Evolutionary conservation across 2,797 vertebrate species (phyloP).

Genomic region (Esox masquinongy): DNA sequence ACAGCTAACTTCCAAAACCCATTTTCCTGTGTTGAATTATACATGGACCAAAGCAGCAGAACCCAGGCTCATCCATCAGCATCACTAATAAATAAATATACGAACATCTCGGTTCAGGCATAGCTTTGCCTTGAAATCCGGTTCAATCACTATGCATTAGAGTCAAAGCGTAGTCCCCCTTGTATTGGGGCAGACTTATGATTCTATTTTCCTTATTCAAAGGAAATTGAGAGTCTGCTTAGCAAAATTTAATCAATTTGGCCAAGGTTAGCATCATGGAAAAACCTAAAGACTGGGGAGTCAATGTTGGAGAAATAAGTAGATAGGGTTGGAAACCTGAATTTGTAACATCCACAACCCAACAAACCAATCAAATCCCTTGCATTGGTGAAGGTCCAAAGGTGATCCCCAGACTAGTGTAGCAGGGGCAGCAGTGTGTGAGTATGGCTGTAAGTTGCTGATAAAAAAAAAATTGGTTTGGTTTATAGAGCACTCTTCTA

Average conservation of each 20-base stretch:
- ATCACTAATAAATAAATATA: constrained; percentile 52
- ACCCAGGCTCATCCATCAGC: constrained; percentile 54
- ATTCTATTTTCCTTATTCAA: constrained; percentile 21
- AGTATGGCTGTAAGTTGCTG: too few relatives aligned
- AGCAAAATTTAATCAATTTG: constrained; percentile 41
- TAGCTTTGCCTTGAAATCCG: constrained; percentile 48
- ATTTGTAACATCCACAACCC: too few relatives aligned
- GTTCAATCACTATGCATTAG: constrained; percentile 40
- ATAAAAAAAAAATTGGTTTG: too few relatives aligned
- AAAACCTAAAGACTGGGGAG: too few relatives aligned
- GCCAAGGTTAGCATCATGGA: constrained; percentile 6
- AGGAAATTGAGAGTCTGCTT: constrained; percentile 26
- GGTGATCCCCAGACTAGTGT: too few relatives aligned
- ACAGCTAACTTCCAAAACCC: constrained; percentile 47
- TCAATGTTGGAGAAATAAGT: too few relatives aligned
- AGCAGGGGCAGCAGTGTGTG: too few relatives aligned
- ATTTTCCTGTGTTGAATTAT: constrained; percentile 51
- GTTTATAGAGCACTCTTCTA: too few relatives aligned
- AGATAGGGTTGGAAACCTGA: too few relatives aligned
- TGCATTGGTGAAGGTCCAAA: too few relatives aligned
- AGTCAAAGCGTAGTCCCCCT: constrained; percentile 4
- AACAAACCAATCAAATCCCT: too few relatives aligned
- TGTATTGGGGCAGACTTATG: constrained; percentile 31
- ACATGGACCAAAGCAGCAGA: constrained; percentile 45
- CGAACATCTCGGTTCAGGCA: constrained; percentile 49